Percentiles rank a stretch among this genome's conserved stretches.
phyloP scores from a whole-genome alignment of 1,140 invertebrate species.

The Penaeus chinensis region DNA sequence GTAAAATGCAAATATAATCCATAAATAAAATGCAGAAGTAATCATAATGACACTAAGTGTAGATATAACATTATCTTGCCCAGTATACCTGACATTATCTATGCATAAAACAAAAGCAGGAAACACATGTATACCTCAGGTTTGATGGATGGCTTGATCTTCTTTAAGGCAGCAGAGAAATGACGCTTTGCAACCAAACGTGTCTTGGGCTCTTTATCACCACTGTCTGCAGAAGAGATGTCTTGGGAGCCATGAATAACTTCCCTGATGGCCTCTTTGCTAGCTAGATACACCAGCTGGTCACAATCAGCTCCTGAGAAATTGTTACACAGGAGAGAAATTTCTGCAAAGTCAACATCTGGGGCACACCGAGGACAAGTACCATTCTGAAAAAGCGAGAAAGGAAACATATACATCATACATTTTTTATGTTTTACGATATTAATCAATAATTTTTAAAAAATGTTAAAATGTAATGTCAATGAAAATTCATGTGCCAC shows the following conservation, averaged over 20 bases:
- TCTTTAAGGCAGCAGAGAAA: conserved; percentile 76
- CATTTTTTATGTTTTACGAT: too few relatives aligned
- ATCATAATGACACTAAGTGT: not conserved
- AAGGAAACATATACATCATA: not conserved
- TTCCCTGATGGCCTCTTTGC: conserved; percentile 83
- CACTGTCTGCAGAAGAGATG: not conserved
- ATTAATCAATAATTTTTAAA: too few relatives aligned
- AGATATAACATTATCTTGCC: too few relatives aligned
- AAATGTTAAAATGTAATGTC: not conserved
- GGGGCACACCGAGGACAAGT: conserved; percentile 64
- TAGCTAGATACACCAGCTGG: conserved; percentile 81
- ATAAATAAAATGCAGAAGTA: not conserved
- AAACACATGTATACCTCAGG: conserved; percentile 65
- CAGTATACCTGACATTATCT: not conserved
- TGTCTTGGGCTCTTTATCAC: not conserved
- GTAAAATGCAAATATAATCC: not conserved
- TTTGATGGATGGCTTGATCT: conserved; percentile 75
- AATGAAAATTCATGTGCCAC: not conserved
- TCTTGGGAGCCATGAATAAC: conserved; percentile 74
- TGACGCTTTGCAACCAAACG: conserved; percentile 68
- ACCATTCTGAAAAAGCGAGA: conserved; percentile 38
- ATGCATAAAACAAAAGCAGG: not conserved
- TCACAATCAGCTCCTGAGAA: conserved; percentile 88
- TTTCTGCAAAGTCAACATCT: conserved; percentile 81
- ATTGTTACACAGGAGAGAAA: conserved; percentile 79